Evolutionary conservation across 2,888 invertebrate species (phyloP), one percentile per base, ranked within the genome.

Genomic region (Pyrocoelia pectoralis): DNA sequence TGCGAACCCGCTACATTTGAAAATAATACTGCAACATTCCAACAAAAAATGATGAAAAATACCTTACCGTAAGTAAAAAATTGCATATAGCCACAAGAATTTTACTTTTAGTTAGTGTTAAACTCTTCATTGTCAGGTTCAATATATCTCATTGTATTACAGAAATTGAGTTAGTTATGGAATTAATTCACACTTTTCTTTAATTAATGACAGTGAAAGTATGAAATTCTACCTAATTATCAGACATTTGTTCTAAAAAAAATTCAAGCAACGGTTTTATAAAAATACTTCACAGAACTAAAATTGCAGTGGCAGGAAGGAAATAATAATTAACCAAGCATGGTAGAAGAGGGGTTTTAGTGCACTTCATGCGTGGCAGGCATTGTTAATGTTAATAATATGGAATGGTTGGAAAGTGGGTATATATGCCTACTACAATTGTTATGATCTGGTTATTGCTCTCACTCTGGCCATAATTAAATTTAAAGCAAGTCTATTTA

Each of bases 1-100:
- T n/a, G n/a, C n/a, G n/a, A n/a, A n/a, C n/a, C n/a, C n/a, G n/a
- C n/a, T n/a, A n/a, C n/a, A n/a, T n/a, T n/a, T n/a, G n/a, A n/a
- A n/a, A n/a, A n/a, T n/a, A n/a, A n/a, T n/a, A n/a, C n/a, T n/a
- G n/a, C n/a, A n/a, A n/a, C n/a, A n/a, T n/a, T n/a, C n/a, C n/a
- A n/a, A n/a, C n/a, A 24, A 52, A 52, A 52, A 38, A 12, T 33
- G n/a, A 33, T 33, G n/a, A 33, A n/a, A n/a, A 4, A 6, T 33
- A 33, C 33, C 87, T 87, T 81, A 87, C 88, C 79, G 87, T 82
- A 78, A 89, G 86, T 70, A 89, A 76, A 65, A 88, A 86, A 79
- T 90, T 90, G 73, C 87, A 88, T 76, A 85, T 84, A 70, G 89
- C 88, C 77, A 89, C 85, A 66, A 90, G 80, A 68, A 86, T 84